Base-by-base conservation (phyloP, 2,113 vertebrate genomes). In the Lampris megalopsis region DNA sequence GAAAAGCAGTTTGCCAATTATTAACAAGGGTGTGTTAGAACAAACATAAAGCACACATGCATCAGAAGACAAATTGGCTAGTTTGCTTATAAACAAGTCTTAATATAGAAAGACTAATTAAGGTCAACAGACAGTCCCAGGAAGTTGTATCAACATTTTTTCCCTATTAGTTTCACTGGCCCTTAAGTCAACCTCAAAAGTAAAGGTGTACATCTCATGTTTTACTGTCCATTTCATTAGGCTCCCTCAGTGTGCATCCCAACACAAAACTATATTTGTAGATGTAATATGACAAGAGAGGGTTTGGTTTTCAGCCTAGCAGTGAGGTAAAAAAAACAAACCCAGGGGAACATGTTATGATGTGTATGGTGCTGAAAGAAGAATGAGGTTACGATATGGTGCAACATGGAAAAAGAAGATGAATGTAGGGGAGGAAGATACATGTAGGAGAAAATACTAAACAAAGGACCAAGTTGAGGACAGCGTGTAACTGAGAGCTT, bases 361-460 rank as follows among this genome's bases (percentile, higher is more conserved):
- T 80, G 45, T 63, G 73, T 80, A 64, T 8, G 64, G 63, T 11
- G 58, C 37, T 42, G 43, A 13, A 2, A 61, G 63, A 45, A 61
- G 45, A 80, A 73, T 69, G 69, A 68, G 57, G 69, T 61, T 63
- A 68, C 9, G 56, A 45, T 40, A 56, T 8, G 38, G 40, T 37
- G 40, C 9, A 10, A 1, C 1, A 2, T 58, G 56, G 6, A 58
- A 58, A 58, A 38, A 37, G 56, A 40, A 53, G 43, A 45, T 10
- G 13, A 61, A 36, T 59, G 6, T 35, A 47, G 50, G 57, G 50
- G n/a, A 1, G 50, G 13, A 61, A 40, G 50, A 7, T 13, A 47
- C 10, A 24, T 24, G 24, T 24, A 24, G 24, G 24, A 24, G 24
- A 24, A 24, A 24, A 0, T 24, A 24, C 24, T 24, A 24, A 24